These are phyloP conservation scores for Poecile montanus DNA, from an alignment of 2,797 vertebrate genomes.

Conservation along the genomic window DNA sequence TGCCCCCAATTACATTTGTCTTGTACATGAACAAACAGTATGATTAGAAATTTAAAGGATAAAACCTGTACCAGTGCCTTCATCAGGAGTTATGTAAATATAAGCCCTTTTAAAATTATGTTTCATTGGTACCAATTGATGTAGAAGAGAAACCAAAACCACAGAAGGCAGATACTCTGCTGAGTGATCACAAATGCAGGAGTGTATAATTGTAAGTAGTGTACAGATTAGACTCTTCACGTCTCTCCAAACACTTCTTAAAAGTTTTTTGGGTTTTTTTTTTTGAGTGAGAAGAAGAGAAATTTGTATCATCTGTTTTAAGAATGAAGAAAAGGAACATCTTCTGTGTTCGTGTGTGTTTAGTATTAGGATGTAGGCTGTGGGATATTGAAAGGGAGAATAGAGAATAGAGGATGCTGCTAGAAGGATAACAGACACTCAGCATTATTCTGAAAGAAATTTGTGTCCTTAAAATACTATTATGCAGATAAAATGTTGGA, in stretches of 20 bases:
- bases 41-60: slow-evolving; percentile 18
- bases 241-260: not conserved
- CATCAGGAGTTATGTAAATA: not conserved
- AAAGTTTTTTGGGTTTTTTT: not conserved
- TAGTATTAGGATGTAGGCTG: not conserved
- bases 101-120: not conserved
- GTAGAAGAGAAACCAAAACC: not conserved
- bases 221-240: not conserved
- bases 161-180: not conserved
- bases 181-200: not conserved
- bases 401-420: not conserved
- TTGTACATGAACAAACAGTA: not conserved
- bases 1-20: slow-evolving; percentile 25
- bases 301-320: not conserved
- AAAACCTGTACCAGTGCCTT: not conserved
- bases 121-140: not conserved
- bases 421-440: not conserved
- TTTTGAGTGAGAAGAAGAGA: not conserved
- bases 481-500: not conserved
- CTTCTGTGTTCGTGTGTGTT: not conserved
- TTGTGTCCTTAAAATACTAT: not conserved
- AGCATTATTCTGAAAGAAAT: not conserved
- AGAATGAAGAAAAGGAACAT: not conserved
- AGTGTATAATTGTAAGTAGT: not conserved
- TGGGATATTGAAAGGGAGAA: not conserved